phyloP scores from a whole-genome alignment of 1,140 invertebrate genomes.

The Heliothis virescens region DNA sequence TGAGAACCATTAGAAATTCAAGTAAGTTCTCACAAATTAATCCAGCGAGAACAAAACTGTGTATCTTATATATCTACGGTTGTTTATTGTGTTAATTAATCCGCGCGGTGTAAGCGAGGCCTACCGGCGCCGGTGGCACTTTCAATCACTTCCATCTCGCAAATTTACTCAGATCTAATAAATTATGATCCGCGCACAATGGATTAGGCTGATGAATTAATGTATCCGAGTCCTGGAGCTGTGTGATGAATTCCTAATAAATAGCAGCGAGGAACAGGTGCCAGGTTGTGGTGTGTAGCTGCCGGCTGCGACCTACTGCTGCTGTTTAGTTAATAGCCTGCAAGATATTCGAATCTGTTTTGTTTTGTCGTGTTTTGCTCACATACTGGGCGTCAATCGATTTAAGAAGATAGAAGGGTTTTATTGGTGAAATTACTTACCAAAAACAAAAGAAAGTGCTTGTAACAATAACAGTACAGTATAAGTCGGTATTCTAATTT shows the following conservation, averaged over 20 bases:
- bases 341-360: too few species aligned
- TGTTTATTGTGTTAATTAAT: constrained; percentile 49
- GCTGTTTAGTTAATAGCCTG: too few species aligned
- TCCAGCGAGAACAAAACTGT: constrained; percentile 23
- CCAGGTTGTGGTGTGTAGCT: neutral
- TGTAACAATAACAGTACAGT: too few species aligned
- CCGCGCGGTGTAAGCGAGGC: constrained; percentile 7
- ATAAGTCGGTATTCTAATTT: too few species aligned
- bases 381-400: too few species aligned
- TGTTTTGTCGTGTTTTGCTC: neutral
- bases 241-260: constrained; percentile 48
- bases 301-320: neutral
- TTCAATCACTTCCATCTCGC: constrained; percentile 44
- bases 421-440: too few species aligned
- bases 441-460: too few species aligned
- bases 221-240: constrained; percentile 32
- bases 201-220: constrained; percentile 52
- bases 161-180: constrained; percentile 51
- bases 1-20: neutral
- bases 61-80: constrained; percentile 22
- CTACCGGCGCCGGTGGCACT: constrained; percentile 7
- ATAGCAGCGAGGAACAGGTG: constrained; percentile 42
- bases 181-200: constrained; percentile 53
- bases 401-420: too few species aligned
- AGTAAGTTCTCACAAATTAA: constrained; percentile 9